These are phyloP conservation scores for Tipula unca DNA, from an alignment of 2,888 invertebrate genomes.

Conservation along the genomic window DNA sequence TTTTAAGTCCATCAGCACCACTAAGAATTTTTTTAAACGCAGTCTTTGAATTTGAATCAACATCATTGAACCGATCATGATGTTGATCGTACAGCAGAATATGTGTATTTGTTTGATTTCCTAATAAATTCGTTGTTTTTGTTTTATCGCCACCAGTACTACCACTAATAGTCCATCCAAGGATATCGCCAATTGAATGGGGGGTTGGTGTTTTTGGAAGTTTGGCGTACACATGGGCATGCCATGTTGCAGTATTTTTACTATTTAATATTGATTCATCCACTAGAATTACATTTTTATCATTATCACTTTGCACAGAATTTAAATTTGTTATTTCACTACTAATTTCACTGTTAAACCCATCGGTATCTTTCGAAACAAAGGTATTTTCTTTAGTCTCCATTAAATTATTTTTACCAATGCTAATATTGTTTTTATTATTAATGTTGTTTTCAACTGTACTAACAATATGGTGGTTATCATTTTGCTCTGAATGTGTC, in stretches of 20 bases:
- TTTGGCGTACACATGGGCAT: constrained; percentile 80
- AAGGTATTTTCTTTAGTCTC: neutral
- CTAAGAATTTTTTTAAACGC: neutral
- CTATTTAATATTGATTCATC: constrained; percentile 21
- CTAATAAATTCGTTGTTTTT: neutral
- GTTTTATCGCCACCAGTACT: neutral
- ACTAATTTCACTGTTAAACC: neutral
- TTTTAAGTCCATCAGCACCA: neutral
- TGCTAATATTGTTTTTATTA: neutral
- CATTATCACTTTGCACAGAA: neutral
- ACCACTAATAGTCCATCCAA: constrained; percentile 48
- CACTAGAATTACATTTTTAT: neutral
- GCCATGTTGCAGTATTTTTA: constrained; percentile 53
- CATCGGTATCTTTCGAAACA: no score
- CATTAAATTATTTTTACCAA: neutral
- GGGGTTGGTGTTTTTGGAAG: constrained; percentile 77
- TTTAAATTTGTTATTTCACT: neutral
- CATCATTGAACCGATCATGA: constrained; percentile 17
- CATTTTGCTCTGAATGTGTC: neutral
- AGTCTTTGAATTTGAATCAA: neutral
- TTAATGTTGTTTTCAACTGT: neutral
- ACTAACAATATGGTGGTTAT: neutral
- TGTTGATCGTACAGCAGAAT: neutral
- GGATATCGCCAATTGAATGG: constrained; percentile 79
- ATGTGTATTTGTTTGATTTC: neutral